These are phyloP conservation scores for Lonchura striata DNA, from an alignment of 2,113 vertebrate species.

Conservation along the genomic window DNA sequence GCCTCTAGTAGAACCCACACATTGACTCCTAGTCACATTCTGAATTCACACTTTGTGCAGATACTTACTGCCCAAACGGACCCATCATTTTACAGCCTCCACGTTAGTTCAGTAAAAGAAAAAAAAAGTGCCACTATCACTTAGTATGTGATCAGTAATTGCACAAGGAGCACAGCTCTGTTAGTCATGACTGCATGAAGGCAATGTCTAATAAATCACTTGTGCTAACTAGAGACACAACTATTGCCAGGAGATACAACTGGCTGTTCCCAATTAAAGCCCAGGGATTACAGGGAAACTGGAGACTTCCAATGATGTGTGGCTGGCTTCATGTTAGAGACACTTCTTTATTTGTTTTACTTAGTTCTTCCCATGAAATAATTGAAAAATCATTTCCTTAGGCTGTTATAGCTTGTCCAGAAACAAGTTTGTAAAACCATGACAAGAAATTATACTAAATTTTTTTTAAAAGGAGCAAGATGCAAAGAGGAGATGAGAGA, in stretches of 20 bases:
- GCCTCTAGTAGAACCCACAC: background rate
- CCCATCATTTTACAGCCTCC: background rate
- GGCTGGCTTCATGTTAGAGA: background rate
- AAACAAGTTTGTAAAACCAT: background rate
- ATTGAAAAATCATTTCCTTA: background rate
- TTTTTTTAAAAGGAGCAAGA: background rate
- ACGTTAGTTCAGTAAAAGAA: background rate
- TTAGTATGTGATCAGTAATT: background rate
- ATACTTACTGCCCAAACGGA: background rate
- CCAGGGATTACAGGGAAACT: background rate
- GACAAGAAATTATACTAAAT: background rate
- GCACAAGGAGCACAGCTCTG: background rate
- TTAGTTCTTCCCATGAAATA: background rate
- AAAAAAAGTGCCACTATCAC: background rate
- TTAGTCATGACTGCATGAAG: background rate
- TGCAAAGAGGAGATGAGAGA: background rate
- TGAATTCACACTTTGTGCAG: background rate
- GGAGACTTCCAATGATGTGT: background rate
- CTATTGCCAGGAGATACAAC: background rate
- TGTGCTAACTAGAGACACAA: constrained; percentile 67
- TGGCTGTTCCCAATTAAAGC: background rate
- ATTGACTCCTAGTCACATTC: background rate
- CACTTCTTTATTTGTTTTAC: background rate
- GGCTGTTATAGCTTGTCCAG: background rate
- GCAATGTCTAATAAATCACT: constrained; percentile 67